Base-by-base conservation (phyloP, 2,113 vertebrate species). In the Peromyscus californicus region DNA sequence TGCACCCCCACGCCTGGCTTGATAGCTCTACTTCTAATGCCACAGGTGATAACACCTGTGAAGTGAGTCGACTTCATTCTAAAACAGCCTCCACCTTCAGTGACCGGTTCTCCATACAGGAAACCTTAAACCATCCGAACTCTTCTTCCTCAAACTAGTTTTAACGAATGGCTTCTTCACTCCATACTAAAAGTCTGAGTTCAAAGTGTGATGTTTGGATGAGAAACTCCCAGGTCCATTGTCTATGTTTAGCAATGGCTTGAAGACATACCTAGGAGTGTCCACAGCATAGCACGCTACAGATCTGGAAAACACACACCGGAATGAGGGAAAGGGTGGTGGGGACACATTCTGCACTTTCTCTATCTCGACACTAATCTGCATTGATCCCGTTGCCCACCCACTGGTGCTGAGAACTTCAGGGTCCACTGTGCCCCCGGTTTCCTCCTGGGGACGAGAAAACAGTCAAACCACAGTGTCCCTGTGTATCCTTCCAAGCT, bases 161-260 rank as follows among this genome's bases (percentile, higher is more conserved):
- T 70, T 16, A 1, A 19, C 51, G 57, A 48, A 26, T 89, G 63
- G 63, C 33, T 93, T 69, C 5, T 91, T 90, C 93, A 61, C 74
- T 93, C 97, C 93, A 96, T 61, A 96, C 95, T 96, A 95, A 63
- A 0, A 69, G 85, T 93, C 96, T 94, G 72, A 94, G 94, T 97
- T 98, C 90, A 95, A 97, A 97, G 98, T 93, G 95, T 63, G 95
- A 76, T 90, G 95, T 95, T 98, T 96, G n/a, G 94, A 97, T 78
- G 89, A 79, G 78, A 98, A 97, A 97, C 94, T 36, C 93, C 93
- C 83, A 98, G 97, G 95, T 96, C 90, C 45, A 97, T 95, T 97
- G 94, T 97, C 97, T 91, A 82, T 97, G 96, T 96, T 39, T 95
- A 91, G 98, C 97, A 97, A 97, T 97, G 82, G 96, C 95, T 97